phyloP scores from a whole-genome alignment of 2,113 vertebrate genomes.

The cattle (Bos taurus) region DNA sequence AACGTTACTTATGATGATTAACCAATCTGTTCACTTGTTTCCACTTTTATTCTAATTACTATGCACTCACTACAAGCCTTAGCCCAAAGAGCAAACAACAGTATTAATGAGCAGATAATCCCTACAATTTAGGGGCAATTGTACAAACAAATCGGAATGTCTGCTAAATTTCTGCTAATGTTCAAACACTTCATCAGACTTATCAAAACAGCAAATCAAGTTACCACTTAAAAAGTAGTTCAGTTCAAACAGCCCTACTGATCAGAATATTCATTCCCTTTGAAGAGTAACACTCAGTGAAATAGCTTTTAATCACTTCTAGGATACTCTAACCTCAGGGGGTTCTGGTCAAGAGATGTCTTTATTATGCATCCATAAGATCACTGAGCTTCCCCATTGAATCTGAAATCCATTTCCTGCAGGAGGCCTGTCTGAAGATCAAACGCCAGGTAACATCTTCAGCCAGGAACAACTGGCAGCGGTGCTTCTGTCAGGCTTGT shows the following conservation, averaged over 20 bases:
- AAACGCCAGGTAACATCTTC: neutral
- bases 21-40: neutral
- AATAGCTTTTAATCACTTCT: constrained; percentile 46
- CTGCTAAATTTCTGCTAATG: neutral
- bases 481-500: neutral
- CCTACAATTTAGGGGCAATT: neutral
- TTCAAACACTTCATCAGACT: constrained; percentile 36
- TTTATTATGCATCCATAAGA: neutral
- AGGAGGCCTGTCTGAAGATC: neutral
- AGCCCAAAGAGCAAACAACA: neutral
- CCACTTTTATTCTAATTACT: neutral
- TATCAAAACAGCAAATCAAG: constrained; percentile 34
- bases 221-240: constrained; percentile 24
- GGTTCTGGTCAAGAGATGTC: neutral
- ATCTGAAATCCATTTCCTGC: neutral
- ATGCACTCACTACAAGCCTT: neutral
- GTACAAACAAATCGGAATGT: neutral
- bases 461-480: neutral
- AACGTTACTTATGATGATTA: neutral
- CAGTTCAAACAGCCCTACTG: neutral
- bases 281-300: constrained; percentile 14
- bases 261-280: constrained; percentile 31
- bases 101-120: constrained; percentile 3
- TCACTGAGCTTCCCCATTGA: neutral
- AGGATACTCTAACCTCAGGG: constrained; percentile 34